Conservation (phyloP, 2,797 vertebrate species). For the Hoplostethus atlanticus region DNA sequence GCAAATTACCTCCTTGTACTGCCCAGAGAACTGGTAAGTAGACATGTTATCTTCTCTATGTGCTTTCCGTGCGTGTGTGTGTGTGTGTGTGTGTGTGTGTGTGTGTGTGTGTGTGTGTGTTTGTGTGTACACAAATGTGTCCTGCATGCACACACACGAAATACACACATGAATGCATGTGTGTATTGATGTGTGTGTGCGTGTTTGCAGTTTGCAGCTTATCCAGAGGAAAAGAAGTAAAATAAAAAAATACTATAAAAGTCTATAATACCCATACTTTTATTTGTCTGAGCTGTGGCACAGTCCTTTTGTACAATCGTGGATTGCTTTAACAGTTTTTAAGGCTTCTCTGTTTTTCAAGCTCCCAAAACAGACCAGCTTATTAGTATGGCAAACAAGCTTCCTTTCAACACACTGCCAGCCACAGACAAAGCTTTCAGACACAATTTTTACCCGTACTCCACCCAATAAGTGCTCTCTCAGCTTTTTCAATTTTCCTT, state of each 20-base stretch:
- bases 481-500: slow-evolving; percentile 66
- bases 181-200: no score
- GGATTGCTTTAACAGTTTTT: neutral
- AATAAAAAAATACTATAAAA: slow-evolving; percentile 18
- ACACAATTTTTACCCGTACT: slow-evolving; percentile 70
- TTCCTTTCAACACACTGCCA: slow-evolving; percentile 58
- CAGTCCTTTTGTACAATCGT: neutral
- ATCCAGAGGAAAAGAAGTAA: no score
- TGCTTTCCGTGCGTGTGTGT: neutral
- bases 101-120: no score
- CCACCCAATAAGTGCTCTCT: slow-evolving; percentile 70
- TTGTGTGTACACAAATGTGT: neutral
- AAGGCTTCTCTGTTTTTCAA: slow-evolving; percentile 29
- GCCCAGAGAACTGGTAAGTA: slow-evolving; percentile 20
- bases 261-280: slow-evolving; percentile 4
- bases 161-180: no score
- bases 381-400: slow-evolving; percentile 57
- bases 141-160: neutral
- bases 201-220: no score
- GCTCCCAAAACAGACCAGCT: slow-evolving; percentile 33
- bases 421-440: slow-evolving; percentile 68
- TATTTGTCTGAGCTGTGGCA: slow-evolving; percentile 16
- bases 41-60: neutral
- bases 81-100: neutral
- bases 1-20: slow-evolving; percentile 58